Evolutionary conservation across 2,113 vertebrate genomes (phyloP).

Genomic region (Calidris pugnax): DNA sequence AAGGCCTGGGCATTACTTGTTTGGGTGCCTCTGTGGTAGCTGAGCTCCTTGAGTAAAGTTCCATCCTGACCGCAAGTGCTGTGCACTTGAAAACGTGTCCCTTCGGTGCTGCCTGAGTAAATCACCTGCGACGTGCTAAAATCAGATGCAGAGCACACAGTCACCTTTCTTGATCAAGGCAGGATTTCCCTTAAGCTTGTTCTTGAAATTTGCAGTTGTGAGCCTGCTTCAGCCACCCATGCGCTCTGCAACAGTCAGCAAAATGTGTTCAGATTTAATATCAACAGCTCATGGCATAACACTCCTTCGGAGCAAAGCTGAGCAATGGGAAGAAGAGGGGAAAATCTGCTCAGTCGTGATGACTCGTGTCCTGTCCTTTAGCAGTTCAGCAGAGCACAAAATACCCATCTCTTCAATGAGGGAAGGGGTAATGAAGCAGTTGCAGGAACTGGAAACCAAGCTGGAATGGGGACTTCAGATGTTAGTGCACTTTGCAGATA

Average conservation of each 20-base stretch:
- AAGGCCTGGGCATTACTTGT: not conserved
- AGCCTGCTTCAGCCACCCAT: not conserved
- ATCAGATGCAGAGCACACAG: not conserved
- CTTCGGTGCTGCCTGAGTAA: not conserved
- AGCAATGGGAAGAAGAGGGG: not conserved
- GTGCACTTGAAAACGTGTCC: not conserved
- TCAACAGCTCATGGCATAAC: not conserved
- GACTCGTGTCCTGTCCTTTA: not conserved
- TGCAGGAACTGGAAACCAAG: not conserved
- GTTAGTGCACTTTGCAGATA: not conserved
- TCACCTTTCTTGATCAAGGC: not conserved
- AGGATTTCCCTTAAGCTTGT: not conserved
- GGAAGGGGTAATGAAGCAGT: not conserved
- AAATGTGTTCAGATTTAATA: not conserved
- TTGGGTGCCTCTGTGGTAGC: not conserved
- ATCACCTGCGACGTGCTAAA: not conserved
- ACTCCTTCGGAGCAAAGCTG: not conserved
- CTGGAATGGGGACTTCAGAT: not conserved
- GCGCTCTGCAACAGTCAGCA: not conserved
- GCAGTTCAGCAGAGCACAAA: slow-evolving; percentile 29
- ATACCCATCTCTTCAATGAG: not conserved
- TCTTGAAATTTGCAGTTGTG: not conserved
- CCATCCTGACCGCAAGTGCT: not conserved
- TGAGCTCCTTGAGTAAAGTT: not conserved
- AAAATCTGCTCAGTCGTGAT: not conserved